Percentiles rank a stretch among this genome's conserved stretches.
phyloP scores from a whole-genome alignment of 2,888 invertebrate species.

The Synergus itoensis region DNA sequence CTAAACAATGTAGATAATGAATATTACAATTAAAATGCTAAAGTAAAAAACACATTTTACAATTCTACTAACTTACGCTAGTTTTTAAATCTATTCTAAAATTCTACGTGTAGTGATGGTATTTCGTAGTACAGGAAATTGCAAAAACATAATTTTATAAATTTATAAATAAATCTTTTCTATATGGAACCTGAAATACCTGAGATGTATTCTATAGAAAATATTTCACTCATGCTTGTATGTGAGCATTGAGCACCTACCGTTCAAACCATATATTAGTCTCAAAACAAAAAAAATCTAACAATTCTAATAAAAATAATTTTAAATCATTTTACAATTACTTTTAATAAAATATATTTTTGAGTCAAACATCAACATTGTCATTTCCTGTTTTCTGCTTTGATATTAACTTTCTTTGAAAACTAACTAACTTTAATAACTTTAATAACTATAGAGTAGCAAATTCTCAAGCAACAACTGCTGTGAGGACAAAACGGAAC shows the following conservation, averaged over 20 bases:
- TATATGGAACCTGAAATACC: background rate
- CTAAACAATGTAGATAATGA: background rate
- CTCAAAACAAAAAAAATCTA: background rate
- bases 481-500: conserved; percentile 44
- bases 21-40: background rate
- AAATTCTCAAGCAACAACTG: conserved; percentile 15
- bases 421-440: conserved; percentile 11
- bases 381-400: background rate
- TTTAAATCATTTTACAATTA: background rate
- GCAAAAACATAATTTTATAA: background rate
- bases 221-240: background rate
- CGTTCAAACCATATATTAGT: background rate
- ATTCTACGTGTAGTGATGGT: background rate
- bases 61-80: background rate
- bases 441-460: background rate
- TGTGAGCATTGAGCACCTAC: too few relatives aligned
- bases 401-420: background rate
- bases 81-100: background rate
- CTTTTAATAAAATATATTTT: background rate
- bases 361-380: background rate
- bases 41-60: too few relatives aligned
- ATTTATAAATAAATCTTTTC: conserved; percentile 8
- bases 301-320: background rate
- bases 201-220: background rate
- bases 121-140: background rate